These are phyloP conservation scores for Ardeotis arabs DNA, from an alignment of 2,113 vertebrate species.

Conservation along the genomic window DNA sequence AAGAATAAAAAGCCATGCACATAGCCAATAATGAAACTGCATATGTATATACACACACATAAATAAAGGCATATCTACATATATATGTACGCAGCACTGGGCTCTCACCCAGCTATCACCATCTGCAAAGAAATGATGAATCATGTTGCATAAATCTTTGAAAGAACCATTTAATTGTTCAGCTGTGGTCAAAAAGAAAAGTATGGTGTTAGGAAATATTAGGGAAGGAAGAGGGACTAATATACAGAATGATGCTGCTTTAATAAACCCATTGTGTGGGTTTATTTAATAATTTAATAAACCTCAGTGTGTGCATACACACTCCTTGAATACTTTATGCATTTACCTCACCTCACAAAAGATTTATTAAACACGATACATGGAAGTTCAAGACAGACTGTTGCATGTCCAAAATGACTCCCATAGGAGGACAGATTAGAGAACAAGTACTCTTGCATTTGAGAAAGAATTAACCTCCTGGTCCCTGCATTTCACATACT, in stretches of 20 bases:
- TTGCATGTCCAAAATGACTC: neutral
- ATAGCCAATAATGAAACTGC: neutral
- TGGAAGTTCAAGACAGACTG: neutral
- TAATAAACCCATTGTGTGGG: neutral
- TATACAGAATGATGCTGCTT: rapidly evolving
- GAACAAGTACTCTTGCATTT: neutral
- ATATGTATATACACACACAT: neutral
- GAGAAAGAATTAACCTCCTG: neutral
- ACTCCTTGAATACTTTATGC: neutral
- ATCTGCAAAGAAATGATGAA: neutral
- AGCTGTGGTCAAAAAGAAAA: neutral
- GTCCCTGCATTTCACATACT: neutral
- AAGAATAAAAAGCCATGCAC: neutral
- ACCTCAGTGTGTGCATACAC: neutral
- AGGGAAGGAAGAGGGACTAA: neutral
- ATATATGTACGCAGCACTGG: neutral
- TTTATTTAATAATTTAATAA: no score
- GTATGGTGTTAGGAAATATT: neutral
- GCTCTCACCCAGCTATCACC: neutral
- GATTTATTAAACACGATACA: neutral
- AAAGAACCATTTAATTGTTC: neutral
- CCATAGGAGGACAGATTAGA: neutral
- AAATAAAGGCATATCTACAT: neutral
- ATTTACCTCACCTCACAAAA: neutral
- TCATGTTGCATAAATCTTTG: neutral